These are phyloP conservation scores for Crematogaster levior DNA, from an alignment of 2,888 invertebrate genomes.

Conservation along the genomic window DNA sequence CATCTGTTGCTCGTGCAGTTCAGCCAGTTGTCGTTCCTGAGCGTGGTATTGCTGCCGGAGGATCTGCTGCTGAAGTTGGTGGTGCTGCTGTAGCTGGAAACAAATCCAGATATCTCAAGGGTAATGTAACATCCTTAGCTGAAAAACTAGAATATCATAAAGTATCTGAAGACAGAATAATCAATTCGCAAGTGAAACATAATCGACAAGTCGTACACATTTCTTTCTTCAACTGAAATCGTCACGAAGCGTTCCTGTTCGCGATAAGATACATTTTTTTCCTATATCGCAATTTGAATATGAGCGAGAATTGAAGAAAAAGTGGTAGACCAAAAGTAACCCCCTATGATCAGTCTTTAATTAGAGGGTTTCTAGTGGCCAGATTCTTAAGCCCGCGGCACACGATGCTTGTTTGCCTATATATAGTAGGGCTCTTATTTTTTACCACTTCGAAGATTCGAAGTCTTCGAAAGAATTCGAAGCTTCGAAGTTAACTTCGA, in stretches of 20 bases:
- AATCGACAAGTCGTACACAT: not conserved
- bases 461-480: too few species aligned
- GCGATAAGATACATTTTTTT: not conserved
- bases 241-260: not conserved
- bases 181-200: not conserved
- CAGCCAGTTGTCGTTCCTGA: constrained; percentile 95
- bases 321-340: too few species aligned
- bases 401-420: too few species aligned
- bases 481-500: too few species aligned
- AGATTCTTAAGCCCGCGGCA: too few species aligned
- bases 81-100: constrained; percentile 96
- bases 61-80: constrained; percentile 96
- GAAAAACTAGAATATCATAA: constrained; percentile 2
- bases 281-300: not conserved
- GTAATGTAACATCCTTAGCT: constrained; percentile 79
- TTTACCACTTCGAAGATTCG: too few species aligned
- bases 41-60: constrained; percentile 96
- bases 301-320: too few species aligned
- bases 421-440: too few species aligned
- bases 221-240: constrained; percentile 17
- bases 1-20: constrained; percentile 96
- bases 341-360: too few species aligned
- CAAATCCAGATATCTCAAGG: constrained; percentile 84
- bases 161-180: not conserved
- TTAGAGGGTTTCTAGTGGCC: too few species aligned